Base-by-base conservation (phyloP, 1,140 invertebrate genomes). In the Aphaenogaster rudis region DNA sequence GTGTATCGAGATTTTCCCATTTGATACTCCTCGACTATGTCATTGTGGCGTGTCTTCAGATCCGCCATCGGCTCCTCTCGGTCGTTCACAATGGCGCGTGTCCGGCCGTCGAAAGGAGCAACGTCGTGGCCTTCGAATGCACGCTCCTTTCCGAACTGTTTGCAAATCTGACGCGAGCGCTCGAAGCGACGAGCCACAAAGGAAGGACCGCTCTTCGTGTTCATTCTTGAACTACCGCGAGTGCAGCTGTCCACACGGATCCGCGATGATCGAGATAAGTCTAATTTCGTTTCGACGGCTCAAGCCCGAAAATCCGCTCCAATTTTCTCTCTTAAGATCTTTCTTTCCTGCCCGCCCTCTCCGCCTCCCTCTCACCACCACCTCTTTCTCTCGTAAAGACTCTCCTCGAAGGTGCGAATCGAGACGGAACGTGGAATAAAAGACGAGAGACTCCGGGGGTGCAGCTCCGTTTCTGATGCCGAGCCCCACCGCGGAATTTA, bases 231-330 rank as follows among this genome's bases (percentile, higher is more conserved):
- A 64, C 28, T 39, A 63, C 66, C 52, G 42, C 48, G 36, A 42
- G 52, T 36, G 88, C 92, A 92, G 92, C 92, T 92, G 92, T 77
- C 66, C 39, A 33, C 61, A 63, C 45, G 86, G 63, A 39, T 69
- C 78, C 45, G 64, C 69, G 92, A 93, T 92, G 82, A 91, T 86
- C 82, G 59, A 93, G 93, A 93, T 93, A 93, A 93, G 92, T 92
- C 92, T 93, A 93, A 93, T 93, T 93, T 93, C 87, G 85, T 89
- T 88, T 79, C 87, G 76, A 36, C 63, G 61, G 69, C 78, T 64
- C 90, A 78, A 88, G 82, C 45, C 21, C 4, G 48, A 42, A 66
- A 81, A 93, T 93, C 93, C 92, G 90, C 92, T 92, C 90, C 91
- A 93, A 93, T 93, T 93, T 92, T 92, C 72, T 64, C 74, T 61